Base-by-base conservation (phyloP, 1,140 invertebrate species). In the Danaus melanippus region DNA sequence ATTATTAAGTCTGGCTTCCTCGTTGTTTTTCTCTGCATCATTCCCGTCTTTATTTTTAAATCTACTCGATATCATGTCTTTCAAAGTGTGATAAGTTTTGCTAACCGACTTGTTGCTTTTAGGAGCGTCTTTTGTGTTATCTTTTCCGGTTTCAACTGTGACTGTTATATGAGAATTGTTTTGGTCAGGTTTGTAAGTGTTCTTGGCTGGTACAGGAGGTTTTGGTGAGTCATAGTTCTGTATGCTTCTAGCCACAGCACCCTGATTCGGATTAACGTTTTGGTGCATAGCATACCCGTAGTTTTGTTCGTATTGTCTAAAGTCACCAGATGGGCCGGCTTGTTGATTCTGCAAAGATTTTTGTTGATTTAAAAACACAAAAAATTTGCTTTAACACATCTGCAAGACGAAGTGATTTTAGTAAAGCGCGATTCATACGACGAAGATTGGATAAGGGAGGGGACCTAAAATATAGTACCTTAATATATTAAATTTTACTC, bases 21-120 rank as follows among this genome's bases (percentile, higher is more conserved):
- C 90, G 53, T 87, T 84, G 10, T 82, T 88, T 11, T 89, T 88
- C 8, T 89, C 89, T 41, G 55, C 57, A 11, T 83, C 81, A 66
- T 74, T 80, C 50, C 72, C 86, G n/a, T 92, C 91, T 69, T 90
- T 91, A 56, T 87, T 90, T 68, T 92, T 92, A 74, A 95, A 95
- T 72, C 92, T 91, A 79, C 92, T 94, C 6, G 93, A 94, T 69
- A 95, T 93, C 88, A 95, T 94, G 73, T 94, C 93, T 87, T 94
- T 95, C 53, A 95, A 90, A 12, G 93, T 93, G 70, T 94, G 92
- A 72, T 95, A 95, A 0, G 93, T 95, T 76, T 93, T 92, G 43
- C 90, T 91, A 46, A 92, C 87, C 4, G 90, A 89, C 74, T 92
- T 92, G 12, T 88, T 87, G 58, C 89, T 90, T 62, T 91, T 91